Percentiles rank a stretch among this genome's conserved stretches.
phyloP scores from a whole-genome alignment of 53 echinoderm and acorn worm species.

The Holothuria scabra region DNA sequence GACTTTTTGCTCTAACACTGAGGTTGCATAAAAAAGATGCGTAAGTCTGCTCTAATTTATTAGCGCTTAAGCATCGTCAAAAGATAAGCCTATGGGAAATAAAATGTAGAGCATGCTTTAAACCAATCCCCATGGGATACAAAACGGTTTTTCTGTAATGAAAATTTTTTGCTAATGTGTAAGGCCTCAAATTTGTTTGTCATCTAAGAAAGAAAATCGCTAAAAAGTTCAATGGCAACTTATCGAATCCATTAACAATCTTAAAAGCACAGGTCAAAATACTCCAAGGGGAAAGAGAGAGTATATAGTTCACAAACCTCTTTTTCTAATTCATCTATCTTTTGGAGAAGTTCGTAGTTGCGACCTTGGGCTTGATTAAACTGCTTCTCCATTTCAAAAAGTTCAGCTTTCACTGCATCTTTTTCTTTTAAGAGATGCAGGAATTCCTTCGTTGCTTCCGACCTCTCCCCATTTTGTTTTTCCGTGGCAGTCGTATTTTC shows the following conservation, averaged over 20 bases:
- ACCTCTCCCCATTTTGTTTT: constrained; percentile 14
- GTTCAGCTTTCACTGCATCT: constrained; percentile 65
- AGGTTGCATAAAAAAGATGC: no score
- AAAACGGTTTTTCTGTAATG: no score
- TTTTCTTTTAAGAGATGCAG: constrained; percentile 83
- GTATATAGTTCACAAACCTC: constrained; percentile 68
- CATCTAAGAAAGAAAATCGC: no score
- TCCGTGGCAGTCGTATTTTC: neutral
- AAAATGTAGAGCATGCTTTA: no score
- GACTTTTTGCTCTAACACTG: no score
- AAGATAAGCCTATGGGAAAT: no score
- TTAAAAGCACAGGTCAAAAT: neutral
- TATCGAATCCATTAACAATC: neutral
- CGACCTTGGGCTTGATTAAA: constrained; percentile 65
- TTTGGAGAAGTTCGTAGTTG: constrained; percentile 84
- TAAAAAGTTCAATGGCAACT: neutral
- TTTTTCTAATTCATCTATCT: constrained; percentile 84
- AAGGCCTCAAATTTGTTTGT: no score
- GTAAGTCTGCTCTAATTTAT: no score
- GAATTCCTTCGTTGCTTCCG: constrained; percentile 72
- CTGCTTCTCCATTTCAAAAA: constrained; percentile 74
- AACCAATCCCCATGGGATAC: no score
- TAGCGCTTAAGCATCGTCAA: no score
- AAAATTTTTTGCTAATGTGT: no score
- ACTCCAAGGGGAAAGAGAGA: no score